Conservation (phyloP, 2,797 vertebrate species). For the Oryzias sinensis region DNA sequence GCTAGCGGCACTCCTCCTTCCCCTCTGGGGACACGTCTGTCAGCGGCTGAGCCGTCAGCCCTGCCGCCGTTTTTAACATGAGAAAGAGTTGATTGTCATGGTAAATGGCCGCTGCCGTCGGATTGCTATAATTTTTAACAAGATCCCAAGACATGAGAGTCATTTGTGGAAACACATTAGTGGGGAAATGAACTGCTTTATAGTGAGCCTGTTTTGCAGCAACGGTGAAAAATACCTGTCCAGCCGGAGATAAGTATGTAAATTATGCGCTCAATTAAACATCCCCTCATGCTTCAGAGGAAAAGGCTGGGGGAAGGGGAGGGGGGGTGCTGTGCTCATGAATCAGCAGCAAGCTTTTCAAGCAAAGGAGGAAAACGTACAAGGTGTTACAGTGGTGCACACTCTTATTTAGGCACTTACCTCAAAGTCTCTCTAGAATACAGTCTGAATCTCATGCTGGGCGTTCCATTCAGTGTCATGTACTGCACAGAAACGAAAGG, state of each 20-base stretch:
- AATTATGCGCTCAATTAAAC: constrained; percentile 11
- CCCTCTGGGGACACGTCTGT: constrained; percentile 6
- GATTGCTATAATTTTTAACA: constrained; percentile 5
- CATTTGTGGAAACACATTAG: neutral
- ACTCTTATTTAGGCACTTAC: too few species aligned
- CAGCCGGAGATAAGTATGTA: constrained; percentile 2
- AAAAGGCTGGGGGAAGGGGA: too few species aligned
- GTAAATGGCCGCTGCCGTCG: constrained; percentile 8
- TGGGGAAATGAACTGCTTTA: constrained; percentile 1
- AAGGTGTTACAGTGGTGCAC: too few species aligned
- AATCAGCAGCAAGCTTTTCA: too few species aligned
- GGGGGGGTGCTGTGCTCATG: neutral
- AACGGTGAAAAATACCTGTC: constrained; percentile 1
- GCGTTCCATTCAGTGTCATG: too few species aligned
- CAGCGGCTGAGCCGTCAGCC: constrained; percentile 6
- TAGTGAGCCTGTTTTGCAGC: neutral
- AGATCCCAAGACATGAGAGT: constrained; percentile 5
- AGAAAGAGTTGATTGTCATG: constrained; percentile 14
- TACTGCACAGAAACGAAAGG: too few species aligned
- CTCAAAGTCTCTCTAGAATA: too few species aligned
- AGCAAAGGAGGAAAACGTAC: too few species aligned
- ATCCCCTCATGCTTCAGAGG: neutral
- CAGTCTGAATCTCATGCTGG: too few species aligned
- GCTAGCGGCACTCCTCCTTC: constrained; percentile 8
- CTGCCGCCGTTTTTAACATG: constrained; percentile 9